Base-by-base conservation (phyloP, 1,140 invertebrate genomes). In the Pseudomyrmex dendroicus region DNA sequence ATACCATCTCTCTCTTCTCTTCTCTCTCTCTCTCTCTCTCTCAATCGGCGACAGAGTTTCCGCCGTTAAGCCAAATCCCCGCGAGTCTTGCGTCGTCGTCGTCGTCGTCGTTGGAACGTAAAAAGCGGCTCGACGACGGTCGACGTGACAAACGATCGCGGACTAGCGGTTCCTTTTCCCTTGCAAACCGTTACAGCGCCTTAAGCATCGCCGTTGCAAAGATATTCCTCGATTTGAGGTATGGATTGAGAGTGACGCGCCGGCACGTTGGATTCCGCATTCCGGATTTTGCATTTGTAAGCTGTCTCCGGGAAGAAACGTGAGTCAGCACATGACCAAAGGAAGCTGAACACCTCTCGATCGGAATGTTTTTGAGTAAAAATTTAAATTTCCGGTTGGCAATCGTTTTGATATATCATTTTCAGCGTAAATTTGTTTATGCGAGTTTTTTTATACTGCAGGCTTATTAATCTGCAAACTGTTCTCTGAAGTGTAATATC, bases 81-180 rank as follows among this genome's bases (percentile, higher is more conserved):
- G 67, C 63, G 73, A 77, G 78, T 83, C 68, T 77, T 64, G 73
- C 72, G 54, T 78, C 61, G 80, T 76, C 73, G 52, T 74, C 74
- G 62, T 57, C 73, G 68, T 46, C 74, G 57, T 78, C 73, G 73
- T 80, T 63, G 61, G 63, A 64, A 88, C 82, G 88, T 88, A 90
- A 91, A 91, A 91, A 90, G 83, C 89, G 76, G 57, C 83, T 84
- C 77, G 88, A 88, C 76, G 87, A 87, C 87, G 70, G 54, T 59
- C 76, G 73, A 82, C 74, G 86, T 89, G 90, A 91, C 90, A 90
- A 91, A 91, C 87, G 89, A 91, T 87, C 86, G 72, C 70, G 85
- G 66, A 20, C 64, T 63, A 63, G 59, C 52, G 50, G n/a, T 59
- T 80, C 64, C 86, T 52, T 73, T 35, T 20, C 56, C 59, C 50